Conservation (phyloP, 2,797 vertebrate species). For the Remorina albescens region DNA sequence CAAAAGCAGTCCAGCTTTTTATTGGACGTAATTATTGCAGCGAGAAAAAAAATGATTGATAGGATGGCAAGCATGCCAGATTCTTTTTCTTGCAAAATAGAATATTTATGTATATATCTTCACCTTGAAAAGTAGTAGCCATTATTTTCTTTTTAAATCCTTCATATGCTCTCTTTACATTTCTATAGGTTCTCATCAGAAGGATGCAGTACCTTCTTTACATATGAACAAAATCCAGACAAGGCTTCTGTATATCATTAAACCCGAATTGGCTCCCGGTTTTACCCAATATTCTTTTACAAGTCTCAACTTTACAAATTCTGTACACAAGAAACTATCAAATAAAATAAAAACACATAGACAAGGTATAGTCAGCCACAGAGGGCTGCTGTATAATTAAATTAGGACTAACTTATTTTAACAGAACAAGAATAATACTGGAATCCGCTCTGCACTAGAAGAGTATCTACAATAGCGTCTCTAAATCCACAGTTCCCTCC, state of each 20-base stretch:
- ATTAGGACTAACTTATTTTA: constrained; percentile 95
- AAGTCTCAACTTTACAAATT: constrained; percentile 87
- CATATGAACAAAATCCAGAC: constrained; percentile 91
- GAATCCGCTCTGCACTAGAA: constrained; percentile 93
- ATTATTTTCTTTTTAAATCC: constrained; percentile 80
- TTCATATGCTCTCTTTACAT: constrained; percentile 84
- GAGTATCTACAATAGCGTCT: constrained; percentile 94
- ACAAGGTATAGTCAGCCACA: constrained; percentile 90
- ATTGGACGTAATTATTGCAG: constrained; percentile 83
- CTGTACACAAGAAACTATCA: constrained; percentile 90
- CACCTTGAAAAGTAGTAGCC: constrained; percentile 84
- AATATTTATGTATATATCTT: constrained; percentile 87
- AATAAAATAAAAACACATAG: constrained; percentile 90
- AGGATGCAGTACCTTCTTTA: constrained; percentile 77
- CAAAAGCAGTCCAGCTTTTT: constrained; percentile 80
- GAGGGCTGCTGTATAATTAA: constrained; percentile 92
- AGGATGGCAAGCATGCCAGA: constrained; percentile 79
- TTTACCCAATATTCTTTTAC: constrained; percentile 83
- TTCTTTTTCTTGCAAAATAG: constrained; percentile 86
- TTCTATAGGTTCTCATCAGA: constrained; percentile 78
- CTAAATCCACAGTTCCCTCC: constrained; percentile 85
- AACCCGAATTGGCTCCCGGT: constrained; percentile 73
- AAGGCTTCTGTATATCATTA: constrained; percentile 90
- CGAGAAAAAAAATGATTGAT: constrained; percentile 79
- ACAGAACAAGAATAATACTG: constrained; percentile 97